Percentiles rank a stretch among this genome's conserved stretches.
Evolutionary conservation across 2,113 vertebrate species (phyloP).

Genomic region (Neofelis nebulosa): DNA sequence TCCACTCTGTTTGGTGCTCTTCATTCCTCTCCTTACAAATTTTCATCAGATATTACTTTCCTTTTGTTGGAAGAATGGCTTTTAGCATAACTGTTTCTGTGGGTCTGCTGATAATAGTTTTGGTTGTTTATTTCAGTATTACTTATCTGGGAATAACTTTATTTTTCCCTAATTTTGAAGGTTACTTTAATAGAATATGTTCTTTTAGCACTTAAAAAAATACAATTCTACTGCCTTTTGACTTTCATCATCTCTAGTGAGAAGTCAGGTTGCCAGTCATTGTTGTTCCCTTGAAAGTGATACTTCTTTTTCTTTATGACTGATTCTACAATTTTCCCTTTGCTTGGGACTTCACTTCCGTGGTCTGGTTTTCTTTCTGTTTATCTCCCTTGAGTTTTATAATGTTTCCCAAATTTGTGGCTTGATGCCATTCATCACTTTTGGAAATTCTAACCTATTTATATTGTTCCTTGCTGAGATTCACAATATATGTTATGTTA

Average conservation of each 20-base stretch:
- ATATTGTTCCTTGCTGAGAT: neutral
- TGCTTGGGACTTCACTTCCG: neutral
- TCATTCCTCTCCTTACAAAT: neutral
- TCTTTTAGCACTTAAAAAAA: conserved; percentile 24
- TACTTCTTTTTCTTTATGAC: neutral
- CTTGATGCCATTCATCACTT: neutral
- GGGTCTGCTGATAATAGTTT: neutral
- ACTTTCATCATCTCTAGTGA: neutral
- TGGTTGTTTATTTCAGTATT: neutral
- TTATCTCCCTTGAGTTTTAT: neutral
- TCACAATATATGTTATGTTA: neutral
- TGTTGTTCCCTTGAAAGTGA: neutral
- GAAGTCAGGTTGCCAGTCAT: neutral
- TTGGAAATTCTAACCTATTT: neutral
- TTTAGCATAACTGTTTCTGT: neutral
- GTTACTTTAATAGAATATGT: neutral
- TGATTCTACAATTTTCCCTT: neutral
- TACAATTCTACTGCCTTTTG: neutral
- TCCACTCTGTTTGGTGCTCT: neutral
- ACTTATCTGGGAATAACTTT: neutral
- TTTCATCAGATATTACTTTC: neutral
- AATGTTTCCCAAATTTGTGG: neutral
- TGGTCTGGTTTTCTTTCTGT: neutral
- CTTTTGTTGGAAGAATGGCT: neutral
- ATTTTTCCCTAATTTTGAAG: neutral